Evolutionary conservation across 1,140 invertebrate species (phyloP).

Genomic region (Ceratoteleas bidentatus): DNA sequence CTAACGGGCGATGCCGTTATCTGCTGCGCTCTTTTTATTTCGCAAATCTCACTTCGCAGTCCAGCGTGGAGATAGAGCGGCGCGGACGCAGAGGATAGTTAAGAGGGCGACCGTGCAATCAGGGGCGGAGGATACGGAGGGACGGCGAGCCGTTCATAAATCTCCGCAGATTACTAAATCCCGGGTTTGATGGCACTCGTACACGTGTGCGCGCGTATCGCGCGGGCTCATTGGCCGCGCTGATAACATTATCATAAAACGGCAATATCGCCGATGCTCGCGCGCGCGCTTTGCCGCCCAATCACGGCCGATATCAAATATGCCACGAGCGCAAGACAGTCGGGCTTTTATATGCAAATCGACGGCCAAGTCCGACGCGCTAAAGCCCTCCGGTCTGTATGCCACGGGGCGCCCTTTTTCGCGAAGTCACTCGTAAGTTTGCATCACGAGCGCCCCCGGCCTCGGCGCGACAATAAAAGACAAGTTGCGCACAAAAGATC

Average conservation of each 20-base stretch:
- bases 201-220: constrained; percentile 70
- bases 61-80: constrained; percentile 57
- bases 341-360: constrained; percentile 77
- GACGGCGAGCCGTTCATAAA: constrained; percentile 80
- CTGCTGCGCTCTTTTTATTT: constrained; percentile 63
- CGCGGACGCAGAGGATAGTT: constrained; percentile 61
- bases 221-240: constrained; percentile 77
- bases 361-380: constrained; percentile 34
- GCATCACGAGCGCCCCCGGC: constrained; percentile 48
- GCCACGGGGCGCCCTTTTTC: constrained; percentile 46
- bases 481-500: constrained; percentile 59
- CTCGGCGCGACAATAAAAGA: constrained; percentile 56
- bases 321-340: constrained; percentile 52
- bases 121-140: constrained; percentile 69
- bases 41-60: constrained; percentile 65
- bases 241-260: constrained; percentile 82
- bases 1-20: constrained; percentile 65
- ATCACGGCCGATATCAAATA: constrained; percentile 58
- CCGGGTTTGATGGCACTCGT: constrained; percentile 79
- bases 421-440: constrained; percentile 51
- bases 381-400: constrained; percentile 35
- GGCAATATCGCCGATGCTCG: constrained; percentile 74
- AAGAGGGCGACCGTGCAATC: constrained; percentile 73
- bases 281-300: constrained; percentile 9
- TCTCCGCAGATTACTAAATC: constrained; percentile 82